phyloP scores from a whole-genome alignment of 2,797 vertebrate genomes.

The Syndactyla subalaris region DNA sequence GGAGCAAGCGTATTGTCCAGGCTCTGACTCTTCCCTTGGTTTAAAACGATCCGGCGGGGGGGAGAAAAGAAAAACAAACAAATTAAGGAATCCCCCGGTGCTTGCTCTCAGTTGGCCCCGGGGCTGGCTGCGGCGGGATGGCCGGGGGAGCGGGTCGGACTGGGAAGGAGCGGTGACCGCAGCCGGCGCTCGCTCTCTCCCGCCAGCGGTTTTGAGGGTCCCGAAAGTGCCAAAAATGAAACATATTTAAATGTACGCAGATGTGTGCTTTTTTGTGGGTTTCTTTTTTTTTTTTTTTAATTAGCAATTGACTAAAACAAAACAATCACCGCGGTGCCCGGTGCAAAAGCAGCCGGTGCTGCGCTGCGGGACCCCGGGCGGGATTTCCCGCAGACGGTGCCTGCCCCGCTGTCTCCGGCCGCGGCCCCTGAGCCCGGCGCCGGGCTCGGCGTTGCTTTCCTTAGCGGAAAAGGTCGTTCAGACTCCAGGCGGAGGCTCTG shows the following conservation, averaged over 20 bases:
- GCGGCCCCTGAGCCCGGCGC: constrained; percentile 15
- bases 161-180: neutral
- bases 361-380: neutral
- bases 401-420: neutral
- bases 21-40: neutral
- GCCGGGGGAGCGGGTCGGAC: neutral
- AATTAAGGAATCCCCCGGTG: neutral
- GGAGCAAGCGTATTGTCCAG: neutral
- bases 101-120: neutral
- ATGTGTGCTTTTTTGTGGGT: neutral
- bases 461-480: constrained; percentile 16
- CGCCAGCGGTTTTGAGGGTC: neutral
- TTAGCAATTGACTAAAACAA: neutral
- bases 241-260: neutral
- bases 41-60: neutral
- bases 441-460: constrained; percentile 5
- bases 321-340: neutral
- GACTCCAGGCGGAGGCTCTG: neutral
- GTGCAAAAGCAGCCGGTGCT: neutral
- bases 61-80: neutral
- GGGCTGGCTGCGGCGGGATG: neutral
- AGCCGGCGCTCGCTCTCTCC: neutral
- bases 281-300: neutral
- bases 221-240: neutral
- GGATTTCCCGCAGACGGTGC: neutral